Evolutionary conservation across 2,113 vertebrate genomes (phyloP).

Genomic region (Chitala chitala): DNA sequence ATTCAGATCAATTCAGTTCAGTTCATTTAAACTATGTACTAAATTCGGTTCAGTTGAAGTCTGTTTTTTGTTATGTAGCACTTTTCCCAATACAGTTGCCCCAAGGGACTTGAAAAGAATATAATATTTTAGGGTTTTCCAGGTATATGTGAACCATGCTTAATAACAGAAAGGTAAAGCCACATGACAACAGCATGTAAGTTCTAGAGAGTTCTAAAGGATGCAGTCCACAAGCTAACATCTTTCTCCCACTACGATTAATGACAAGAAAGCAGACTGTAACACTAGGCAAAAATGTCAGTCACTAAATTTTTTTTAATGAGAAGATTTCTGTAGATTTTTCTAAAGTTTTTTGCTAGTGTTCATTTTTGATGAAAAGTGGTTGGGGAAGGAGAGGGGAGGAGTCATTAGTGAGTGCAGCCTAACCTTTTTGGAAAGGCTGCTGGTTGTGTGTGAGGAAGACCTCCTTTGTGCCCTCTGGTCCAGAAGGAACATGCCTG

Average conservation of each 20-base stretch:
- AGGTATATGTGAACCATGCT: no score
- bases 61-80: no score
- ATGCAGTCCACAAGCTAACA: background rate
- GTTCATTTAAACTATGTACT: no score
- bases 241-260: background rate
- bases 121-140: no score
- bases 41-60: no score
- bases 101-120: no score
- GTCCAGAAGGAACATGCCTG: background rate
- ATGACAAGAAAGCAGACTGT: background rate
- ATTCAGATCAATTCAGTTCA: no score
- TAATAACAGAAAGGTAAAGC: no score
- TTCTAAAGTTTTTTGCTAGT: background rate
- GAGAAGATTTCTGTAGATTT: background rate
- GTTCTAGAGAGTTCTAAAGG: slow-evolving; percentile 11
- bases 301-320: background rate
- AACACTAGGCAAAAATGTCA: slow-evolving; percentile 15
- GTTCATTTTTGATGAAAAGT: slow-evolving; percentile 3
- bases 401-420: background rate
- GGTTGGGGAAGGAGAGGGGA: background rate
- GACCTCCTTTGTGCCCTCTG: background rate
- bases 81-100: no score
- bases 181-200: no score
- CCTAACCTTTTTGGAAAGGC: background rate
- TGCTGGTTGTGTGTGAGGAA: background rate